Base-by-base conservation (phyloP, 2,113 vertebrate genomes). In the Nerophis lumbriciformis region DNA sequence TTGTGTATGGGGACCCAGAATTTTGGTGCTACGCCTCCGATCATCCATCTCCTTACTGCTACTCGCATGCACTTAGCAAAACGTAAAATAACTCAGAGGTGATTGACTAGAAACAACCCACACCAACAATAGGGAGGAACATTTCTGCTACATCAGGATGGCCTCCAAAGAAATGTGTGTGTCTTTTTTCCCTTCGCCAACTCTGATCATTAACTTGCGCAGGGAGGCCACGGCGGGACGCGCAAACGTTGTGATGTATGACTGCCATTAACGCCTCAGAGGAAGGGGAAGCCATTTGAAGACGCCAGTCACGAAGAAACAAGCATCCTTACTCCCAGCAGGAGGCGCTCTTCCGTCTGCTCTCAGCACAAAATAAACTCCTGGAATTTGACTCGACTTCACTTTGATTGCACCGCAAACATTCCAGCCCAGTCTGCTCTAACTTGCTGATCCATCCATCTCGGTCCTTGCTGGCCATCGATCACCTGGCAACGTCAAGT, bases 151-250 rank as follows among this genome's bases (percentile, higher is more conserved):
- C 55, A 67, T 63, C 61, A 61, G 66, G 57, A 39, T 16, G 19
- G 3, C 4, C 5, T 35, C 48, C 6, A 19, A 53, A 71, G 68
- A 71, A 51, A 14, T 58, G 44, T 76, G 55, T 87, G 66, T 60
- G 67, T 90, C 88, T 87, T 87, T 66, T 80, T 89, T 86, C 82
- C 75, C 66, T 75, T 65, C 63, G 73, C 74, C 82, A 81, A 86
- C 74, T 66, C 62, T 76, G 77, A 78, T 88, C 86, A 84, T 88
- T 86, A 88, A 76, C 75, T 77, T 38, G 53, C 58, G 75, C 59
- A 13, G 11, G 65, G 66, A 69, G 19, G 66, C 62, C 60, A 10
- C 72, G 15, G 61, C 15, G 50, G 68, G 67, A 80, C 63, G 69
- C 59, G 35, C 73, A 54, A 63, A 71, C 75, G 65, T 67, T 48